A percentile compares a stretch with the other conserved stretches of the same genome.
These are phyloP conservation scores for Callyntrura guangdongensis DNA, from an alignment of 2,888 invertebrate species.

Conservation along the genomic window DNA sequence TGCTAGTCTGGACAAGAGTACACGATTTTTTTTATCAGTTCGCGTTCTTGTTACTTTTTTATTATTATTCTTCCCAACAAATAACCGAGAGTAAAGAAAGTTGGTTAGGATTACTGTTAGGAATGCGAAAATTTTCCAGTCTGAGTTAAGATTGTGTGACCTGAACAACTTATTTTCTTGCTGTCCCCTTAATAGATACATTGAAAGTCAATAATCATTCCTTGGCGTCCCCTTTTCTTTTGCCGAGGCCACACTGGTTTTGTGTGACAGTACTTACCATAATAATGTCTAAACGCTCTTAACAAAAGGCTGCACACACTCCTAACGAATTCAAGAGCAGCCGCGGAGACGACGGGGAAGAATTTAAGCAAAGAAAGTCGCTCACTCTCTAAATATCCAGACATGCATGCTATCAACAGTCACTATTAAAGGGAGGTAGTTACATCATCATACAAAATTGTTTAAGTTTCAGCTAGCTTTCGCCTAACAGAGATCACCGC, in stretches of 20 bases:
- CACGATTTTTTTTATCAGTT: conserved; percentile 9
- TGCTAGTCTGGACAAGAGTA: conserved; percentile 1
- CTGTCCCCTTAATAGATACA: conserved; percentile 33
- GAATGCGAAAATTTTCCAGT: conserved; percentile 34
- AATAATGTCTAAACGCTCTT: conserved; percentile 48
- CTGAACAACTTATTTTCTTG: conserved; percentile 41
- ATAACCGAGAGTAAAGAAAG: background rate
- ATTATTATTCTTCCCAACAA: background rate
- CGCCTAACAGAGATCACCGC: background rate
- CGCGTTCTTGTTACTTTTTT: background rate
- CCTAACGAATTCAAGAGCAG: conserved; percentile 26
- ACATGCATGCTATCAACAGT: conserved; percentile 4
- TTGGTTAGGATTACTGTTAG: conserved; percentile 23
- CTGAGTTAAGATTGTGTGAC: conserved; percentile 35
- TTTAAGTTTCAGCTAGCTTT: background rate
- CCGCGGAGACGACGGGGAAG: background rate
- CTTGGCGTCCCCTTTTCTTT: conserved; percentile 10
- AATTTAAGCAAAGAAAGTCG: background rate
- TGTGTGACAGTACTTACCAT: conserved; percentile 25
- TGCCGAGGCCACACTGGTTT: no score
- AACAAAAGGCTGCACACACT: conserved; percentile 8
- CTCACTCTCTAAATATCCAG: background rate
- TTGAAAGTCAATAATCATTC: conserved; percentile 44
- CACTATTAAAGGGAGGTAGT: background rate
- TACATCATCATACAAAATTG: conserved; percentile 2